These are phyloP conservation scores for Eudasyphora cyanicolor DNA, from an alignment of 2,888 invertebrate species.

Conservation along the genomic window DNA sequence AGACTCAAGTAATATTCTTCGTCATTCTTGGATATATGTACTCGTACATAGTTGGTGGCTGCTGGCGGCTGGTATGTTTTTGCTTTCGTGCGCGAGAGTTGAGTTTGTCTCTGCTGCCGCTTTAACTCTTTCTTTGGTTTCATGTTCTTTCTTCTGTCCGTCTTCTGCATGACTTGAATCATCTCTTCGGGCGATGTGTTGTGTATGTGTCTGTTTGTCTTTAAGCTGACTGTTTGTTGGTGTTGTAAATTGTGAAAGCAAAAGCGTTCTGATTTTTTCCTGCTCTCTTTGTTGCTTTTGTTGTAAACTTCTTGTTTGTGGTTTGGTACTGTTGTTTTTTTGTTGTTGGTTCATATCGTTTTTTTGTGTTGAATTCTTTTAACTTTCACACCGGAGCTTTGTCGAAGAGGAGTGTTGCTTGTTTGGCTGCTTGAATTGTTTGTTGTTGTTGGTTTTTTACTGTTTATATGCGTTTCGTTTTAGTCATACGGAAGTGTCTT, in stretches of 20 bases:
- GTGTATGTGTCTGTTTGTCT: not conserved
- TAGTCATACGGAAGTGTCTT: conserved; percentile 61
- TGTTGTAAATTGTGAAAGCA: conserved; percentile 68
- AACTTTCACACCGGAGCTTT: conserved; percentile 67
- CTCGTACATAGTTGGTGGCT: not conserved
- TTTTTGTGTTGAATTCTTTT: conserved; percentile 57
- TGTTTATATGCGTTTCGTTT: conserved; percentile 30
- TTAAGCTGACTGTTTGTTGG: conserved; percentile 5
- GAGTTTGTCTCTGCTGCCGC: conserved; percentile 5
- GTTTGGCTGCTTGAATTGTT: conserved; percentile 32
- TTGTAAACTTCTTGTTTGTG: conserved; percentile 45
- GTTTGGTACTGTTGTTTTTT: conserved; percentile 38
- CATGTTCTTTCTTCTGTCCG: conserved; percentile 56
- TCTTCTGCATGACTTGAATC: conserved; percentile 30
- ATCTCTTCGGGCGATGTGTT: conserved; percentile 4
- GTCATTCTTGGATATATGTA: no score
- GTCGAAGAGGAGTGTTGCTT: conserved; percentile 27
- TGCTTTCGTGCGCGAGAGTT: conserved; percentile 61
- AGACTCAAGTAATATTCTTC: no score
- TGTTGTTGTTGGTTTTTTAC: conserved; percentile 14
- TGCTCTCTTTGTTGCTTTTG: conserved; percentile 49
- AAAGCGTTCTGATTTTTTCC: conserved; percentile 67
- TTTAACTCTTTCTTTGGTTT: conserved; percentile 61
- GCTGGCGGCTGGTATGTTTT: conserved; percentile 29
- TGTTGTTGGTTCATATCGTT: no score